Conservation (phyloP, 2,888 invertebrate species). For the Galerucella calmariensis region DNA sequence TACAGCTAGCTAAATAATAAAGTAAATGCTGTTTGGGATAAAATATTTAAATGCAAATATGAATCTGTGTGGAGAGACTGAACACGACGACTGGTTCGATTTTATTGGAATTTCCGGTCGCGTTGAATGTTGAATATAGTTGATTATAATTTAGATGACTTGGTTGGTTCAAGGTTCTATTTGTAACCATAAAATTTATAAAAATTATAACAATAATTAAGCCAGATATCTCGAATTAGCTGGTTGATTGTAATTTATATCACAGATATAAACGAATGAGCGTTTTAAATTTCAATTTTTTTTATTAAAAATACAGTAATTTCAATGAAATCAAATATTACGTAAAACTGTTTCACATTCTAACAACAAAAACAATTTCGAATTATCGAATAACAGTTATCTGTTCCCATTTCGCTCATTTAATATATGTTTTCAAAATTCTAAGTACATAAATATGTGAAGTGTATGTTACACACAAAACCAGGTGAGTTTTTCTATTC, state of each 20-base stretch:
- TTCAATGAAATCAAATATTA: neutral
- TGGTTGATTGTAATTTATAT: neutral
- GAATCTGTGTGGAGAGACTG: no score
- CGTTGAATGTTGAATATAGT: no score
- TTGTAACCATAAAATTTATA: neutral
- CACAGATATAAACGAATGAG: no score
- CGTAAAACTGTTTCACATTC: neutral
- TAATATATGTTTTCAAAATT: neutral
- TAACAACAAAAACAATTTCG: constrained; percentile 1
- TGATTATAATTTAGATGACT: no score
- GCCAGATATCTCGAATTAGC: neutral
- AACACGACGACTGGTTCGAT: no score
- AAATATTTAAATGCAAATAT: no score
- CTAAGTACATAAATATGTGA: neutral
- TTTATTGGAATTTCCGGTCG: no score
- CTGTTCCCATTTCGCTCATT: neutral
- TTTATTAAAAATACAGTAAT: neutral
- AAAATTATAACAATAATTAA: neutral
- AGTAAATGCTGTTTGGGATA: no score
- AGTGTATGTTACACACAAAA: neutral
- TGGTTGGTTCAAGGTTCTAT: neutral
- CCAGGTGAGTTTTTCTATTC: neutral
- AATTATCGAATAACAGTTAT: neutral
- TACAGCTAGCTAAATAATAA: no score
- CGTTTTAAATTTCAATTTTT: no score